Percentiles rank a stretch among this genome's conserved stretches.
These are phyloP conservation scores for Elaphurus davidianus DNA, from an alignment of 2,113 vertebrate genomes.

Conservation along the genomic window DNA sequence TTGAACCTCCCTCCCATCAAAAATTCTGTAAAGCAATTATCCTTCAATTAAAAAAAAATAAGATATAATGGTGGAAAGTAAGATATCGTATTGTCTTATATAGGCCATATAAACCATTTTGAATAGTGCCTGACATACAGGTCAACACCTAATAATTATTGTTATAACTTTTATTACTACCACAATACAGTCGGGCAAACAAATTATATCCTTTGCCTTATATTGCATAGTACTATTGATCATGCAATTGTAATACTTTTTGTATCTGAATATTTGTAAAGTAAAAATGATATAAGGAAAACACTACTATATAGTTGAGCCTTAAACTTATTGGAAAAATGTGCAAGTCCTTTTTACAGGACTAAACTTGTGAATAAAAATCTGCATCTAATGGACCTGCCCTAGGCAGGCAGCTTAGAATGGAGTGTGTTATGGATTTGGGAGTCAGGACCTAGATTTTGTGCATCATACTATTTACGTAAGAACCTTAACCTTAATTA, in stretches of 20 bases:
- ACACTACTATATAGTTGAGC: neutral
- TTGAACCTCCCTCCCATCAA: neutral
- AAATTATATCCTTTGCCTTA: neutral
- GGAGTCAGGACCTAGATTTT: neutral
- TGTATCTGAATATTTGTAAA: neutral
- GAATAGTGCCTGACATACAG: neutral
- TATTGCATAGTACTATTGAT: neutral
- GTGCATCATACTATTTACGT: neutral
- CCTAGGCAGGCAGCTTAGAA: neutral
- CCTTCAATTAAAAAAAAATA: neutral
- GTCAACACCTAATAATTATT: neutral
- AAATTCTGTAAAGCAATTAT: neutral
- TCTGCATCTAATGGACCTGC: neutral
- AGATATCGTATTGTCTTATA: neutral
- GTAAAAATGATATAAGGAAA: neutral
- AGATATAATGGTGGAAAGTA: neutral
- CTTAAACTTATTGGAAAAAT: neutral
- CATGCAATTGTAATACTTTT: neutral
- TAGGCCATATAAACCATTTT: neutral
- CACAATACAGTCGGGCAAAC: neutral
- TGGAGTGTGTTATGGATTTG: neutral
- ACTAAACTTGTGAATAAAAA: neutral
- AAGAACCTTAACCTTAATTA: neutral
- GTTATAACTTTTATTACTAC: neutral
- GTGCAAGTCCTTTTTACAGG: neutral